Evolutionary conservation across 2,113 vertebrate genomes (phyloP).

Genomic region (Eupsittula cactorum): DNA sequence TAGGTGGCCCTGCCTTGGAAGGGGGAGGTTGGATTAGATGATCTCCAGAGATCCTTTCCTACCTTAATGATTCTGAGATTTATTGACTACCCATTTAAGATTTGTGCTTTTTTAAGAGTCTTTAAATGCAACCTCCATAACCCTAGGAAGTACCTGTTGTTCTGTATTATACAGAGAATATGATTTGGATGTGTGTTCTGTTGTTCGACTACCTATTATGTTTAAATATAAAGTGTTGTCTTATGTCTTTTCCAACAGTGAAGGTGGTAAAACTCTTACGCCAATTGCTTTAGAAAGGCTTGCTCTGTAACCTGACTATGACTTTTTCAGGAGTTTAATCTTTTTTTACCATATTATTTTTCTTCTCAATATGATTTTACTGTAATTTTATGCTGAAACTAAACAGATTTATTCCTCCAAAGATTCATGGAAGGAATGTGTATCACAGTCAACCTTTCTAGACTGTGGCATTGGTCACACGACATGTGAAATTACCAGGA

Average conservation of each 20-base stretch:
- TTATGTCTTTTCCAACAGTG: background rate
- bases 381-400: background rate
- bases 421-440: background rate
- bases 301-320: background rate
- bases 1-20: background rate
- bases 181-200: background rate
- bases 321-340: background rate
- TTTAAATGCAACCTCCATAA: background rate
- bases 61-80: background rate
- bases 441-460: background rate
- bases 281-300: background rate
- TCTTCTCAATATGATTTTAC: background rate
- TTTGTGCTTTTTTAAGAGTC: background rate
- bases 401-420: background rate
- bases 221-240: background rate
- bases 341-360: background rate
- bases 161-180: background rate
- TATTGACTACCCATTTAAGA: background rate
- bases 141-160: background rate
- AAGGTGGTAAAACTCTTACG: fast-evolving
- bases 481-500: background rate
- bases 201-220: background rate
- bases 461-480: background rate
- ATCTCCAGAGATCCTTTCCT: background rate
- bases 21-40: background rate